These are phyloP conservation scores for Eurystomus glaucurus DNA, from an alignment of 2,797 vertebrate species.

Conservation along the genomic window DNA sequence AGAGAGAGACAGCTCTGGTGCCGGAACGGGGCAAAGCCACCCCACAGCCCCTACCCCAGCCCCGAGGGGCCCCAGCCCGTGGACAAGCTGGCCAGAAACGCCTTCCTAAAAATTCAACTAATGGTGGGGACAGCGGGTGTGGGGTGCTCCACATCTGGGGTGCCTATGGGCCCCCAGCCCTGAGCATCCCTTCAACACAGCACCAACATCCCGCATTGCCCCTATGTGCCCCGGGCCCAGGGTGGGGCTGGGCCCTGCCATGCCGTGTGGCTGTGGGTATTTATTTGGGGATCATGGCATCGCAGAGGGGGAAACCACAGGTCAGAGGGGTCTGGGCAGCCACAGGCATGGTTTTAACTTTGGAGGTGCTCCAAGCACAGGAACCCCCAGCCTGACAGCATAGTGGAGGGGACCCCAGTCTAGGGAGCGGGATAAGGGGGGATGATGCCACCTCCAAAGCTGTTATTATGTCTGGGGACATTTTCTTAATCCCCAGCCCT, in stretches of 20 bases:
- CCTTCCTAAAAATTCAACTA: rapidly evolving
- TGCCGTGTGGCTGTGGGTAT: not conserved
- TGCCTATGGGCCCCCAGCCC: rapidly evolving
- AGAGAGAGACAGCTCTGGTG: not conserved
- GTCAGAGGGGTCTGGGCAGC: rapidly evolving
- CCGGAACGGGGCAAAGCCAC: not conserved
- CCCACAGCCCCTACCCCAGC: not conserved
- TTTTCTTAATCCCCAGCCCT: not conserved
- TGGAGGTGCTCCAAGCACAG: not conserved
- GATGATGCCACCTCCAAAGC: not conserved
- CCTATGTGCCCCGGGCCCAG: rapidly evolving
- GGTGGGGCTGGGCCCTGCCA: not conserved
- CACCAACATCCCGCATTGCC: rapidly evolving
- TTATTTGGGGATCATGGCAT: not conserved
- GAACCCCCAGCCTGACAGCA: not conserved
- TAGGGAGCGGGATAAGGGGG: rapidly evolving
- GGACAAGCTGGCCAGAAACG: not conserved
- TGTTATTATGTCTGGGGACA: not conserved
- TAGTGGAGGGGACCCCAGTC: rapidly evolving
- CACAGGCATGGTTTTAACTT: rapidly evolving
- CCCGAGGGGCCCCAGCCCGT: not conserved
- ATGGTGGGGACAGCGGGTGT: rapidly evolving
- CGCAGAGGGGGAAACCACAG: rapidly evolving
- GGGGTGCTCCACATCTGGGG: not conserved
- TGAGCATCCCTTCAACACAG: not conserved